Percentiles rank a stretch among this genome's conserved stretches.
Conservation (phyloP, 1,140 invertebrate species). For the Heliconius himera region DNA sequence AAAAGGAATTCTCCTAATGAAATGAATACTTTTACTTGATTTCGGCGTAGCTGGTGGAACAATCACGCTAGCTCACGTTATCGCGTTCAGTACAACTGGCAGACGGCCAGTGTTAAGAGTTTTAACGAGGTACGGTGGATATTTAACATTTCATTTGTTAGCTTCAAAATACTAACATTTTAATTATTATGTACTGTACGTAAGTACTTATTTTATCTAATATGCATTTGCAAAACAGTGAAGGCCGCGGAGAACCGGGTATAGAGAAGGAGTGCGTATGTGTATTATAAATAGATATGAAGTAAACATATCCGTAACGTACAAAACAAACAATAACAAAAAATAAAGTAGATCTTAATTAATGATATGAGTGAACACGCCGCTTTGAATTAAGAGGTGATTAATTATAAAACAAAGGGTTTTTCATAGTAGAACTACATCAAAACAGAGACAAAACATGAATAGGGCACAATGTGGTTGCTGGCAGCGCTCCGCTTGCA, state of each 20-base stretch:
- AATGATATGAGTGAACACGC: conserved; percentile 1
- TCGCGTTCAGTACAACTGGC: conserved; percentile 18
- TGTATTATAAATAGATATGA: too few relatives aligned
- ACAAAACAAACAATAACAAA: not conserved
- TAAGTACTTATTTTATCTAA: too few relatives aligned
- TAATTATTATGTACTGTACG: not conserved
- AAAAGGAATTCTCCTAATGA: not conserved
- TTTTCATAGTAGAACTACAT: conserved; percentile 1
- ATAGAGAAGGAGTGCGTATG: too few relatives aligned
- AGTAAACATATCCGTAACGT: too few relatives aligned
- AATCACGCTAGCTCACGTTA: conserved; percentile 14
- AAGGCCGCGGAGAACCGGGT: too few relatives aligned
- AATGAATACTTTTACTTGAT: not conserved
- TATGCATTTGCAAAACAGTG: too few relatives aligned
- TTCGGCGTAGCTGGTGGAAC: not conserved
- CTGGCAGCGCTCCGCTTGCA: not conserved
- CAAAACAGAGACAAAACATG: conserved; percentile 15
- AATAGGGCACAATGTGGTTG: conserved; percentile 10
- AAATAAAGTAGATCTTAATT: conserved; percentile 1
- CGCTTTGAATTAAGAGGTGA: not conserved
- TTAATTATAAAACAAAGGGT: conserved; percentile 5
- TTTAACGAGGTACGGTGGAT: not conserved
- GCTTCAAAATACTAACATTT: not conserved
- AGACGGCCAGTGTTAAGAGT: not conserved
- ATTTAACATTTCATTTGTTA: not conserved